Conservation (phyloP, 2,797 vertebrate genomes). For the Pangasius mekongensis region DNA sequence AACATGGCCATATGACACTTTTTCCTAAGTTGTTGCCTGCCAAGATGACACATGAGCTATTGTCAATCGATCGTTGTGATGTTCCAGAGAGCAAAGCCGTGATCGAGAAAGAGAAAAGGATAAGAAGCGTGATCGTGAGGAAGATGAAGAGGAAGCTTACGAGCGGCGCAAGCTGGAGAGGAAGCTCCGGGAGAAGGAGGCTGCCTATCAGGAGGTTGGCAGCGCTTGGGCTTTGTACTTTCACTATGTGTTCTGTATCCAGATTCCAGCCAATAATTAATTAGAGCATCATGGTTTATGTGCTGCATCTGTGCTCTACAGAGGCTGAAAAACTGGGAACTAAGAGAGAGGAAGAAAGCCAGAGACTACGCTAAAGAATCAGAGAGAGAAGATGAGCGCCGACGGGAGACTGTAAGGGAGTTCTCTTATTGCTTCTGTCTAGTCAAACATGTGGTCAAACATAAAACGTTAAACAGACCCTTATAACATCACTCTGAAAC, state of each 20-base stretch:
- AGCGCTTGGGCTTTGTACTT: background rate
- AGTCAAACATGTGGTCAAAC: background rate
- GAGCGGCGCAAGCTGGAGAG: conserved; percentile 95
- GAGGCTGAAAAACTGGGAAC: conserved; percentile 99
- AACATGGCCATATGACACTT: background rate
- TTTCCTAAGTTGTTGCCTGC: background rate
- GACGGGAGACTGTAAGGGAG: conserved; percentile 88
- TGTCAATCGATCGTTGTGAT: background rate
- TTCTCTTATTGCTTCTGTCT: background rate
- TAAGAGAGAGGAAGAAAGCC: conserved; percentile 94
- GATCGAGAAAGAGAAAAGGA: conserved; percentile 81
- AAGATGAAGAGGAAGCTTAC: conserved; percentile 95
- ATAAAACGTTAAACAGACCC: background rate
- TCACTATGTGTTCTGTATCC: background rate
- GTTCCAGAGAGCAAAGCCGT: conserved; percentile 82
- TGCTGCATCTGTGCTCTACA: conserved; percentile 58
- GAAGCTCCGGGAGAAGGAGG: conserved; percentile 95
- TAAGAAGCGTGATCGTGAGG: conserved; percentile 92
- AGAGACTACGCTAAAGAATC: conserved; percentile 93
- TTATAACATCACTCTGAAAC: background rate
- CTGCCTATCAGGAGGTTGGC: conserved; percentile 95
- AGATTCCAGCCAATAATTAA: background rate
- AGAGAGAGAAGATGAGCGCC: conserved; percentile 93
- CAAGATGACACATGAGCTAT: no score
- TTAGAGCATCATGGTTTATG: background rate